Evolutionary conservation across 2,888 invertebrate species (phyloP).

Genomic region (Tethea ocularis): DNA sequence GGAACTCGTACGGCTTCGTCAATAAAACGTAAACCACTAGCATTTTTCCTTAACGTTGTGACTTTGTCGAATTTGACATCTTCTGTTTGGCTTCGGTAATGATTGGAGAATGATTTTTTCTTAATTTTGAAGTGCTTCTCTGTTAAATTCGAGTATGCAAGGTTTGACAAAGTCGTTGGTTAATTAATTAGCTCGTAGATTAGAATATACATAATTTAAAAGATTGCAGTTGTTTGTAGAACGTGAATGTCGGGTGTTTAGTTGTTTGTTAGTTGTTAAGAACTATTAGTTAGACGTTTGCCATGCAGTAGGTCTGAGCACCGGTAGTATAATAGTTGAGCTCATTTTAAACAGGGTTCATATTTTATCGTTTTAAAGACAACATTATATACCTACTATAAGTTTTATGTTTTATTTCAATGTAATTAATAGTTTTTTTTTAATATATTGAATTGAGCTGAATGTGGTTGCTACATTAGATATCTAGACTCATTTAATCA

Average conservation of each 20-base stretch:
- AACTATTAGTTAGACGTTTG: constrained; percentile 8
- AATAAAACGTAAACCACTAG: constrained; percentile 68
- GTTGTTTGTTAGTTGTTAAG: background rate
- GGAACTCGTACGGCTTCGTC: constrained; percentile 87
- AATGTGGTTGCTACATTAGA: constrained; percentile 14
- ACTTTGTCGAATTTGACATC: constrained; percentile 8
- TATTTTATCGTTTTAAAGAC: constrained; percentile 8
- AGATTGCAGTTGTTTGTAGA: constrained; percentile 2
- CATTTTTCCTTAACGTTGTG: background rate
- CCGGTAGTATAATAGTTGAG: constrained; percentile 41
- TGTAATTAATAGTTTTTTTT: background rate
- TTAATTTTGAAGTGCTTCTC: background rate
- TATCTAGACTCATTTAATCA: background rate
- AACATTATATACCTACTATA: constrained; percentile 2
- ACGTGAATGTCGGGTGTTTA: background rate
- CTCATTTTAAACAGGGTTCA: constrained; percentile 30
- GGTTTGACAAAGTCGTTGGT: background rate
- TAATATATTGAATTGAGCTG: constrained; percentile 1
- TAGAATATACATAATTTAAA: background rate
- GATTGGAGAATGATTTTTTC: background rate
- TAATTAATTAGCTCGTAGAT: background rate
- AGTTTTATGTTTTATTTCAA: background rate
- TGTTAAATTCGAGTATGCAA: background rate
- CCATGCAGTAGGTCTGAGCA: constrained; percentile 44
- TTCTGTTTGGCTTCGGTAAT: background rate